Conservation (phyloP, 1,140 invertebrate species). For the Drosophila parabipectinata region DNA sequence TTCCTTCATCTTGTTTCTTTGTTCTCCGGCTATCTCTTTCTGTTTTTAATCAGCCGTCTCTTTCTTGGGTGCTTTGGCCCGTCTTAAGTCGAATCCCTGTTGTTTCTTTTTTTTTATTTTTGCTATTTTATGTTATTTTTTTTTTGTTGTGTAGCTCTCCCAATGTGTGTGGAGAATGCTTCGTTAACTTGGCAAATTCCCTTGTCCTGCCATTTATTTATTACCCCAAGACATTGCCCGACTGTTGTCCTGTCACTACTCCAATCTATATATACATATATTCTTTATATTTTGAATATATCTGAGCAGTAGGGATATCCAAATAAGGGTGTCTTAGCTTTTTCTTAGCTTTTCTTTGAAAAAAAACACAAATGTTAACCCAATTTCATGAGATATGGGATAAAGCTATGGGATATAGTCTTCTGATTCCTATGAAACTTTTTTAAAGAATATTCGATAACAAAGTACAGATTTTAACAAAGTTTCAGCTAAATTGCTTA, state of each 20-base stretch:
- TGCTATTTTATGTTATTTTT: neutral
- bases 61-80: conserved; percentile 10
- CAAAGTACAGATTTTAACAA: no score
- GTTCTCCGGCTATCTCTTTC: neutral
- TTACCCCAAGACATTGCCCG: conserved; percentile 39
- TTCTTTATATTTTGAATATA: neutral
- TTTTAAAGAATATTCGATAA: no score
- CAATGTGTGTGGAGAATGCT: conserved; percentile 23
- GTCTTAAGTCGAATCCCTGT: conserved; percentile 34
- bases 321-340: no score
- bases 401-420: no score
- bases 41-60: conserved; percentile 1
- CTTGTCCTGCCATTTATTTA: conserved; percentile 47
- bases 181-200: conserved; percentile 52
- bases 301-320: no score
- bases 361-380: no score
- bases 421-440: no score
- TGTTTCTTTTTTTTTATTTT: conserved; percentile 10
- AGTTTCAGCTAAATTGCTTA: no score
- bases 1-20: conserved; percentile 9
- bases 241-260: conserved; percentile 16
- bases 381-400: no score
- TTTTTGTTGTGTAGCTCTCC: neutral
- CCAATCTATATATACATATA: conserved; percentile 23
- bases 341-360: no score